Evolutionary conservation across 2,797 vertebrate genomes (phyloP), one percentile per base, ranked within the genome.

Genomic region (Halcyon leucocephala): DNA sequence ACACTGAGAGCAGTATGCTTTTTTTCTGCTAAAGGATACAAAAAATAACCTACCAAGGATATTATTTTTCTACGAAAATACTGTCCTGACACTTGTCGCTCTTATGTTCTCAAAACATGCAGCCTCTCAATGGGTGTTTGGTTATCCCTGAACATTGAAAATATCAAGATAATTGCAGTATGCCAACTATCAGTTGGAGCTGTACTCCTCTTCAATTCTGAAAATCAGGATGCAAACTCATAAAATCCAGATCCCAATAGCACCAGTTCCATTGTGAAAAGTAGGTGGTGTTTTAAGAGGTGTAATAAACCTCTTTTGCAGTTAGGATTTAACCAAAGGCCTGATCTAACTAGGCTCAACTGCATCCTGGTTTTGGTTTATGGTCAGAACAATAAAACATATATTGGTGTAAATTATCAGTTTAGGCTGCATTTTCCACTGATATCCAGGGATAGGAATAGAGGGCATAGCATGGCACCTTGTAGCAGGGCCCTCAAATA

Each of bases 131-230:
- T 21, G 24, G 35, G 4, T 51, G 39, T 72, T 72, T 49, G 5
- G 5, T 70, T 73, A 78, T 4, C 4, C 22, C 8, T 0, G 0
- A n/a, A 72, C 19, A 28, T 5, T 15, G 26, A n/a, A 74, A 70
- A 86, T 20, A 61, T 12, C 3, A 11, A 4, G 9, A 5, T 25
- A 64, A 52, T 19, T 46, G 20, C 22, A 71, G 5, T 5, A 35
- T 49, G 16, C 4, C 42, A 71, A 1, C 7, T 35, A 13, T 42
- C 49, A 37, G 39, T 9, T 48, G 51, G 10, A 70, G 16, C 22
- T 49, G 12, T n/a, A 21, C 8, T 85, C 21, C 39, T 69, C 12
- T 82, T 35, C 35, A 37, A 42, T 41, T 62, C 35, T 67, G 28
- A 55, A 22, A 86, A 52, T 28, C 42, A 19, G 9, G 18, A 42